A percentile compares a stretch with the other conserved stretches of the same genome.
These are phyloP conservation scores for Enoplosus armatus DNA, from an alignment of 2,797 vertebrate genomes.

Conservation along the genomic window DNA sequence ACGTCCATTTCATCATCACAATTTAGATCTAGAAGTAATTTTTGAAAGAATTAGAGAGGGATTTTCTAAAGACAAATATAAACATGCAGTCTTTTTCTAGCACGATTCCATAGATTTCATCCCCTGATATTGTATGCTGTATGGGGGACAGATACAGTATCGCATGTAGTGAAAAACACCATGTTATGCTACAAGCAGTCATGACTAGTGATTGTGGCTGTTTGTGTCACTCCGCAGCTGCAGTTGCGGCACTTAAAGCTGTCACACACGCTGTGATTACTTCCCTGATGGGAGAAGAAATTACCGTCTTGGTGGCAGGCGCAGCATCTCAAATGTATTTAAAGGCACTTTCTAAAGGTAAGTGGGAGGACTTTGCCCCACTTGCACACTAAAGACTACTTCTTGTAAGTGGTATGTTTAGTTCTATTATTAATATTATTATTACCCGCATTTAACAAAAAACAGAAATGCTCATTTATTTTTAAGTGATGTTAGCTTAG, in stretches of 20 bases:
- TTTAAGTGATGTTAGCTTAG: constrained; percentile 6
- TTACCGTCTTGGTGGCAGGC: constrained; percentile 77
- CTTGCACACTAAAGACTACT: constrained; percentile 39
- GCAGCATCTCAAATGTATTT: constrained; percentile 69
- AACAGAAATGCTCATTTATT: constrained; percentile 24
- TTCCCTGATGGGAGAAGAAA: constrained; percentile 78
- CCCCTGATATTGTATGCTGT: neutral
- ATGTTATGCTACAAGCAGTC: constrained; percentile 33
- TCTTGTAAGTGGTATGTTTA: constrained; percentile 34
- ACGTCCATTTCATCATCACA: neutral
- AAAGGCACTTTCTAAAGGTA: constrained; percentile 60
- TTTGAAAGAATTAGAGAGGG: neutral
- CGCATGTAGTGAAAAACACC: constrained; percentile 39
- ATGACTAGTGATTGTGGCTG: constrained; percentile 61
- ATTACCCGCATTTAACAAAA: constrained; percentile 22
- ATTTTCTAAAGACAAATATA: constrained; percentile 1
- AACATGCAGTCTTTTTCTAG: neutral
- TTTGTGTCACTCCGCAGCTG: constrained; percentile 79
- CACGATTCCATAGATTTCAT: neutral
- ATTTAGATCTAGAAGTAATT: neutral
- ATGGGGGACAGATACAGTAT: neutral
- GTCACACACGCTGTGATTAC: constrained; percentile 81
- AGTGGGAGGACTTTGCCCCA: constrained; percentile 46
- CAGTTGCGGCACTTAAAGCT: constrained; percentile 66
- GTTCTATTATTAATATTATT: constrained; percentile 25